Percentiles rank a stretch among this genome's conserved stretches.
Conservation (phyloP, 1,140 invertebrate genomes). For the Anagrus nilaparvatae region DNA sequence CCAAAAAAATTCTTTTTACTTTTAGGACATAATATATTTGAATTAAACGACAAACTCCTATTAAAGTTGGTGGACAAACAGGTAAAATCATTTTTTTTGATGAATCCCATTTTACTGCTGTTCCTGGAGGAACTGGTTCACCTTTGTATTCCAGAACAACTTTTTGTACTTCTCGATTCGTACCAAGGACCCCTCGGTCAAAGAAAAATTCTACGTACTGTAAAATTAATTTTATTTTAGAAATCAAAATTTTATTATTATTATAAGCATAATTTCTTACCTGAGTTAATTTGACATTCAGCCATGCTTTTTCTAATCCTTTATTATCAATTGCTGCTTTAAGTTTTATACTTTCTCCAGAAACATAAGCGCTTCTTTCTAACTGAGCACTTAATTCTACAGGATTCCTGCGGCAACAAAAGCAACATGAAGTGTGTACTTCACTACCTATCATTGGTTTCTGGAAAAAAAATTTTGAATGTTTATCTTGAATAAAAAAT, state of each 20-base stretch:
- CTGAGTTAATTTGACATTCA: constrained; percentile 64
- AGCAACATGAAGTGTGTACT: constrained; percentile 58
- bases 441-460: constrained; percentile 63
- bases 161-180: constrained; percentile 62
- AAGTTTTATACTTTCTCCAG: constrained; percentile 67
- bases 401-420: constrained; percentile 65
- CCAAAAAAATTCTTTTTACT: no score
- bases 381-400: constrained; percentile 59
- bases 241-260: constrained; percentile 1
- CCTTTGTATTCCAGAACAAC: constrained; percentile 64
- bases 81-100: constrained; percentile 60
- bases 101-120: constrained; percentile 56
- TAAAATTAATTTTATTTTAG: constrained; percentile 10
- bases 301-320: constrained; percentile 57
- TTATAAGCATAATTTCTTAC: constrained; percentile 27
- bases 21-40: constrained; percentile 74
- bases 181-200: constrained; percentile 66
- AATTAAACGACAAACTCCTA: constrained; percentile 64
- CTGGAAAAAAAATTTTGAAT: constrained; percentile 35
- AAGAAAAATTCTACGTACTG: constrained; percentile 75
- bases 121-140: constrained; percentile 51
- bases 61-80: constrained; percentile 67
- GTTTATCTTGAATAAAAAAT: neutral
- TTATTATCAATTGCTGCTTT: constrained; percentile 72
- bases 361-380: constrained; percentile 70